Evolutionary conservation across 2,113 vertebrate genomes (phyloP).

Genomic region (Lethenteron camtschaticum): DNA sequence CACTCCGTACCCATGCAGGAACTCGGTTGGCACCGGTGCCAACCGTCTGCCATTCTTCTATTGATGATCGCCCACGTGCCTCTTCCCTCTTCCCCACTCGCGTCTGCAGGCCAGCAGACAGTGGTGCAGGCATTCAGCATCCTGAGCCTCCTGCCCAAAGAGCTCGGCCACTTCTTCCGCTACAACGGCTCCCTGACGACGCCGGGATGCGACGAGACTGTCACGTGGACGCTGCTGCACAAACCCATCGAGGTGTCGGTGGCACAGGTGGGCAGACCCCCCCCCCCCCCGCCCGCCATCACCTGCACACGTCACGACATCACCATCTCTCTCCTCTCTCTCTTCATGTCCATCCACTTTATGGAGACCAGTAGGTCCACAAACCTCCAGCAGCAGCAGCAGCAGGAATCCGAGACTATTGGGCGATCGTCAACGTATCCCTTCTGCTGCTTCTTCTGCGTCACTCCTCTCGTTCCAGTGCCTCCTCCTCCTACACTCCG

Average conservation of each 20-base stretch:
- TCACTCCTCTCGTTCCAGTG: background rate
- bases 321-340: rapidly evolving
- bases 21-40: too few species aligned
- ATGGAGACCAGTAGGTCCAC: too few species aligned
- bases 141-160: conserved; percentile 26
- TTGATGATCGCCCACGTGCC: too few species aligned
- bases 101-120: background rate
- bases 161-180: conserved; percentile 34
- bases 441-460: background rate
- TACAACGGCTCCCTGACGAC: conserved; percentile 55
- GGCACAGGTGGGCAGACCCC: conserved; percentile 22
- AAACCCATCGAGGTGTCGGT: conserved; percentile 34
- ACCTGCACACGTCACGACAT: rapidly evolving
- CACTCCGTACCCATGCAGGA: too few species aligned
- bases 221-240: conserved; percentile 60
- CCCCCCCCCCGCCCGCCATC: background rate
- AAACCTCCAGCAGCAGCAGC: too few species aligned
- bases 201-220: conserved; percentile 39
- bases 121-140: background rate
- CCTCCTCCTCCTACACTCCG: background rate
- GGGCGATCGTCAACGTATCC: background rate
- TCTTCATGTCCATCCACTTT: too few species aligned
- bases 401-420: too few species aligned
- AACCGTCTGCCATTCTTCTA: too few species aligned
- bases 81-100: background rate